A percentile compares a stretch with the other conserved stretches of the same genome.
These are phyloP conservation scores for Passer montanus DNA, from an alignment of 2,113 vertebrate species.

Conservation along the genomic window DNA sequence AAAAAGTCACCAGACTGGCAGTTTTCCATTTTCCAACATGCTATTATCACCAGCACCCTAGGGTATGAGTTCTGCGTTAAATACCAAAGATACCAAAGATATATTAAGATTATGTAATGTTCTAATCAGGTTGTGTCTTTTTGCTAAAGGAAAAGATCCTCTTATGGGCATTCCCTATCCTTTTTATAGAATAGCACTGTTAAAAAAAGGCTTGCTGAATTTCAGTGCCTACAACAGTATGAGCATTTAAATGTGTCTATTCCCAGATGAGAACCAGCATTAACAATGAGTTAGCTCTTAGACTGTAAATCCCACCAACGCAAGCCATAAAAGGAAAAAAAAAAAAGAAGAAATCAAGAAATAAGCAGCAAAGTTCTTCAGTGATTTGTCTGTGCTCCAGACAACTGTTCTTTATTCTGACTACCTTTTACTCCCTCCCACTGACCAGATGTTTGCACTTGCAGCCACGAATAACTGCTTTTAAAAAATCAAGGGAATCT, in stretches of 20 bases:
- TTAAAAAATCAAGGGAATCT: background rate
- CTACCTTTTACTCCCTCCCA: background rate
- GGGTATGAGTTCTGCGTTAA: background rate
- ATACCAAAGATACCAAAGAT: background rate
- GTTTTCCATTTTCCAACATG: background rate
- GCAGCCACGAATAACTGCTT: background rate
- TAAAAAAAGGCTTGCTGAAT: conserved; percentile 2
- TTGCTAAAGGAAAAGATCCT: background rate
- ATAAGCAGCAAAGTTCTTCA: background rate
- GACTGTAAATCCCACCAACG: background rate
- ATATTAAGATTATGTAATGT: background rate
- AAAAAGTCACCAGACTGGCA: background rate
- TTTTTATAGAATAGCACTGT: background rate
- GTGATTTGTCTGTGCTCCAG: background rate
- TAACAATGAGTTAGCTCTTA: conserved; percentile 24
- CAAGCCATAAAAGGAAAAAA: background rate
- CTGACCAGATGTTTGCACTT: background rate
- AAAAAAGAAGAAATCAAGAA: background rate
- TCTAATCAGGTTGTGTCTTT: background rate
- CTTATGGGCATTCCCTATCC: background rate
- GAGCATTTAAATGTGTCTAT: background rate
- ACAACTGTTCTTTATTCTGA: conserved; percentile 1
- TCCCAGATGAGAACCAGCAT: background rate
- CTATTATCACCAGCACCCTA: background rate
- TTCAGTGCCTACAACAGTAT: background rate